phyloP scores from a whole-genome alignment of 2,797 vertebrate genomes.

The Gastrophryne carolinensis region DNA sequence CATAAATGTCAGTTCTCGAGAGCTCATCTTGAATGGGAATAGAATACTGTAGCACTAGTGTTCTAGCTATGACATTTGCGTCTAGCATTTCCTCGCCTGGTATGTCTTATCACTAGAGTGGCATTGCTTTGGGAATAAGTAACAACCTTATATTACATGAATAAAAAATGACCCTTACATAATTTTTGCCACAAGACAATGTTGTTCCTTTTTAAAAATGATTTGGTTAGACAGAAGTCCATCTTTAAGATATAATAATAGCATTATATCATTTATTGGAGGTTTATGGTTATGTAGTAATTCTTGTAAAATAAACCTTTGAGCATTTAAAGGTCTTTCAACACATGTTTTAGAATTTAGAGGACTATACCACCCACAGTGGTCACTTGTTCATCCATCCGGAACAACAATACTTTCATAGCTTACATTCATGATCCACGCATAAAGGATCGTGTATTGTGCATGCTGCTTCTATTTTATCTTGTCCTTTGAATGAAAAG shows the following conservation, averaged over 20 bases:
- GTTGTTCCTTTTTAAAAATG: background rate
- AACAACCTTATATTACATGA: background rate
- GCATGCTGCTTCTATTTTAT: background rate
- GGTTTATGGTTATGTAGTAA: background rate
- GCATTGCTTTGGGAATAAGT: background rate
- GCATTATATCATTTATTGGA: no score
- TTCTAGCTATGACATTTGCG: background rate
- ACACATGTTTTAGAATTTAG: constrained; percentile 23
- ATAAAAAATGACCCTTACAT: background rate
- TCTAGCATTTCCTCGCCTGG: background rate
- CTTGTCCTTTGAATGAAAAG: background rate
- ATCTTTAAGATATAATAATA: background rate
- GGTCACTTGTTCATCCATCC: constrained; percentile 19
- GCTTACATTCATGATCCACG: constrained; percentile 21
- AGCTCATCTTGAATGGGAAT: background rate
- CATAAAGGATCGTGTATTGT: background rate
- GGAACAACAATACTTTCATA: constrained; percentile 33
- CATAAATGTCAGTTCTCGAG: no score
- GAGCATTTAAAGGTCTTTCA: constrained; percentile 14
- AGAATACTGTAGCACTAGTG: background rate
- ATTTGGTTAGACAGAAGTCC: background rate
- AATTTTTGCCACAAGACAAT: background rate
- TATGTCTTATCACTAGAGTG: background rate
- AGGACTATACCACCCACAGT: constrained; percentile 27
- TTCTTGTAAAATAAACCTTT: constrained; percentile 14